A percentile compares a stretch with the other conserved stretches of the same genome.
These are phyloP conservation scores for Puntigrus tetrazona DNA, from an alignment of 2,113 vertebrate species.

Conservation along the genomic window DNA sequence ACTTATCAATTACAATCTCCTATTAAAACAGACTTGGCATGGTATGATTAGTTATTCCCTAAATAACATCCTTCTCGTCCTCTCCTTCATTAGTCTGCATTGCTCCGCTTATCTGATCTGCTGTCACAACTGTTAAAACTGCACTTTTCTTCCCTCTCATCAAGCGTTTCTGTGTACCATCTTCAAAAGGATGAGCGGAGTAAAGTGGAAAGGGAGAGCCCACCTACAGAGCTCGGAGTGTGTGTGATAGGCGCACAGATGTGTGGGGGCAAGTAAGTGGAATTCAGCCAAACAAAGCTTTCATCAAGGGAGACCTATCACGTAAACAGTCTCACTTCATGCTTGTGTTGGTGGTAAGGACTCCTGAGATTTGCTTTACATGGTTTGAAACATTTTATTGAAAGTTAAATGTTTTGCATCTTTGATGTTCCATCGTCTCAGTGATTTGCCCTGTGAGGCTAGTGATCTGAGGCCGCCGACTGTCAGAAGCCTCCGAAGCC, in stretches of 20 bases:
- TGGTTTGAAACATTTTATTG: neutral
- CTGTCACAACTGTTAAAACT: neutral
- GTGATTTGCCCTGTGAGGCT: neutral
- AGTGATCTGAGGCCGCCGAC: neutral
- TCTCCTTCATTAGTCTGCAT: constrained; percentile 11
- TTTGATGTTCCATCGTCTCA: neutral
- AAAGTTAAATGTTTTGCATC: neutral
- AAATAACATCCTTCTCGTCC: constrained; percentile 2
- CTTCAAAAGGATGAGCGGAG: constrained; percentile 6
- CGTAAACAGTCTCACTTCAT: neutral
- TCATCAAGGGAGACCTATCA: constrained; percentile 37
- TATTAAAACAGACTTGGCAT: neutral
- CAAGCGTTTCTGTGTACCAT: neutral
- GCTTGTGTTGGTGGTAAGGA: neutral
- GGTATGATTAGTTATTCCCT: constrained; percentile 7
- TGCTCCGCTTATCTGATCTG: neutral
- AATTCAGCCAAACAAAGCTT: constrained; percentile 6
- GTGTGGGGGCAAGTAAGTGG: neutral
- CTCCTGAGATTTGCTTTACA: neutral
- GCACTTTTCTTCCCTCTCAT: neutral
- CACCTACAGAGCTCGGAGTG: neutral
- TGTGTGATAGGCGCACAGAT: neutral
- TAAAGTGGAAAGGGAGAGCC: constrained; percentile 19
- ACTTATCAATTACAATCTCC: too few relatives aligned
- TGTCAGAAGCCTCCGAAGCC: neutral